Conservation (phyloP, 2,888 invertebrate genomes). For the Agapetus fuscipes region DNA sequence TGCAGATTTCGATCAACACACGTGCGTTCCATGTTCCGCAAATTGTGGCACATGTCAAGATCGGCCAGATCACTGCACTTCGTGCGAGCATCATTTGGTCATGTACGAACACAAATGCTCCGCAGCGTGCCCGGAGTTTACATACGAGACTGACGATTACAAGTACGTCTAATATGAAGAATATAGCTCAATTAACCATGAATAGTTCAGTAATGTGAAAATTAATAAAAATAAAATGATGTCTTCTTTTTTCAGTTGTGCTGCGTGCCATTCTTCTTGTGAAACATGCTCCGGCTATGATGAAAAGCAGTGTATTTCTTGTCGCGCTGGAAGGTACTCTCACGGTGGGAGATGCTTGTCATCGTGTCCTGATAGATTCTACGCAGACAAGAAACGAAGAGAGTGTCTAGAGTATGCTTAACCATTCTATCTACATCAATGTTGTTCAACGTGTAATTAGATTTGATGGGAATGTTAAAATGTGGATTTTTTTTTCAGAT, state of each 20-base stretch:
- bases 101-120: slow-evolving; percentile 74
- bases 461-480: too few species aligned
- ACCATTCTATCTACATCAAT: too few species aligned
- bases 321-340: slow-evolving; percentile 61
- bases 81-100: slow-evolving; percentile 81
- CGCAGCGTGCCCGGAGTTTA: slow-evolving; percentile 71
- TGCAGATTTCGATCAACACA: slow-evolving; percentile 57
- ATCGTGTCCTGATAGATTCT: slow-evolving; percentile 65
- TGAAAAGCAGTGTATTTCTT: slow-evolving; percentile 72
- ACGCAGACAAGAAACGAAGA: slow-evolving; percentile 65
- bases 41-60: slow-evolving; percentile 82
- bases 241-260: slow-evolving; percentile 51
- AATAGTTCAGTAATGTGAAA: too few species aligned
- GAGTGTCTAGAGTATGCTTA: slow-evolving; percentile 59
- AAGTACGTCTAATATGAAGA: slow-evolving; percentile 40
- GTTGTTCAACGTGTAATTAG: too few species aligned
- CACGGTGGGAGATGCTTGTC: slow-evolving; percentile 62
- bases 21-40: slow-evolving; percentile 76
- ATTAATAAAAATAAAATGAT: too few species aligned
- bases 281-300: slow-evolving; percentile 72
- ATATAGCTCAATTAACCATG: neutral
- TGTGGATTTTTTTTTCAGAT: slow-evolving; percentile 36
- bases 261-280: slow-evolving; percentile 68
- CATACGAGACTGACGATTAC: slow-evolving; percentile 81
- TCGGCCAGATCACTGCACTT: slow-evolving; percentile 72